Conservation (phyloP, 2,113 vertebrate genomes). For the Nansenia antarctica region DNA sequence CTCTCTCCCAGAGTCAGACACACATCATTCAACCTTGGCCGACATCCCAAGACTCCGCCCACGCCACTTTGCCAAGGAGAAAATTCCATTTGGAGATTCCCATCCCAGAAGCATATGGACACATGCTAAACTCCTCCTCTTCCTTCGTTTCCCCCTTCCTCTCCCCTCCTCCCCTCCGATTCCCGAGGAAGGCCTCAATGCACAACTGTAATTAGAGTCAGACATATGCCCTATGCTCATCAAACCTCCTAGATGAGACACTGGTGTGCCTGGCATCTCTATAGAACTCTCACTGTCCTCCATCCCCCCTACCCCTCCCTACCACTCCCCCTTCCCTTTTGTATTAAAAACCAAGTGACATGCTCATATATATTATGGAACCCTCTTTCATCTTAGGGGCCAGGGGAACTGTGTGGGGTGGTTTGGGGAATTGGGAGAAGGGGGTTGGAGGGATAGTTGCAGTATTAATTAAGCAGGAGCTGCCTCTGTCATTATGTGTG, state of each 20-base stretch:
- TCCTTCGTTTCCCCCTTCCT: conserved; percentile 41
- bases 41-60: conserved; percentile 31
- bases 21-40: conserved; percentile 47
- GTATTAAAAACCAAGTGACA: conserved; percentile 43
- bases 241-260: too few species aligned
- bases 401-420: conserved; percentile 20
- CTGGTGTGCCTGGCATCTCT: too few species aligned
- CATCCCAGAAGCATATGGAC: conserved; percentile 69
- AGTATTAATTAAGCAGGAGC: conserved; percentile 65
- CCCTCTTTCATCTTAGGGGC: conserved; percentile 37
- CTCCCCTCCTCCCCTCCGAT: too few species aligned
- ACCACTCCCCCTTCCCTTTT: conserved; percentile 35
- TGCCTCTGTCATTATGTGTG: too few species aligned
- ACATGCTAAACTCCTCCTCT: conserved; percentile 52
- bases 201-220: conserved; percentile 62
- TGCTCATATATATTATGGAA: conserved; percentile 32
- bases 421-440: conserved; percentile 28
- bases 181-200: conserved; percentile 48
- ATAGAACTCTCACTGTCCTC: too few species aligned
- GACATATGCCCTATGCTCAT: conserved; percentile 48
- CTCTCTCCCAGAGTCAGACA: not conserved
- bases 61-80: conserved; percentile 52
- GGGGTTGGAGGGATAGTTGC: conserved; percentile 32
- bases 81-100: conserved; percentile 61
- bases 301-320: conserved; percentile 33